A percentile compares a stretch with the other conserved stretches of the same genome.
phyloP scores from a whole-genome alignment of 2,797 vertebrate genomes.

The Poecile montanus region DNA sequence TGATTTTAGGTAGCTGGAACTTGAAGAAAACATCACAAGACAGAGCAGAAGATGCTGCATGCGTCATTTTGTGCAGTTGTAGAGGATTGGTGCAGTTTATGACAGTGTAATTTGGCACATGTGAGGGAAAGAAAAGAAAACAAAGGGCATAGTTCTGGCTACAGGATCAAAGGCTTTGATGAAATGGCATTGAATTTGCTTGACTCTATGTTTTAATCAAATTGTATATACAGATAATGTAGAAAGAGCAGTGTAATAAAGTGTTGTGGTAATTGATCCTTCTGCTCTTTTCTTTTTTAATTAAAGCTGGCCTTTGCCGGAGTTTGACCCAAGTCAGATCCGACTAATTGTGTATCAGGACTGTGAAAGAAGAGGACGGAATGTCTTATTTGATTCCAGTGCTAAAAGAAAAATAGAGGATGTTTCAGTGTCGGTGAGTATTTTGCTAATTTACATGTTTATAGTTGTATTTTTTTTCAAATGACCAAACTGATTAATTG shows the following conservation, averaged over 20 bases:
- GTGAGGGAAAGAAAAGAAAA: background rate
- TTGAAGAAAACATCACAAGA: background rate
- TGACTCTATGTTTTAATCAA: background rate
- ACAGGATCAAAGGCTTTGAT: background rate
- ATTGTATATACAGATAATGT: background rate
- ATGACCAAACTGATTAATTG: background rate
- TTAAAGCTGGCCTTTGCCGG: slow-evolving; percentile 92
- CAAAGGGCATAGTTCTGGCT: background rate
- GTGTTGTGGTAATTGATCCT: slow-evolving; percentile 3
- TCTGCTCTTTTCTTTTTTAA: slow-evolving; percentile 42
- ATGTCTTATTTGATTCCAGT: slow-evolving; percentile 96
- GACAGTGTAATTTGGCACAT: background rate
- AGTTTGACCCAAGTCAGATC: slow-evolving; percentile 95
- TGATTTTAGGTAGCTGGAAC: background rate
- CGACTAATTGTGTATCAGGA: slow-evolving; percentile 97
- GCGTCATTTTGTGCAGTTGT: background rate
- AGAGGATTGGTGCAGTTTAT: background rate
- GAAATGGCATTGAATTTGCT: background rate
- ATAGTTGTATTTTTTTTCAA: background rate
- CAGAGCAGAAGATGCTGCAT: background rate
- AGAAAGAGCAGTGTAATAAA: background rate
- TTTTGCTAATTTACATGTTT: background rate
- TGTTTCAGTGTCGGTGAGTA: slow-evolving; percentile 86
- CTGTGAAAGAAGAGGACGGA: slow-evolving; percentile 94
- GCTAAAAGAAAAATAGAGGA: slow-evolving; percentile 92